Evolutionary conservation across 2,888 invertebrate genomes (phyloP).

Genomic region (Athalia circularis): DNA sequence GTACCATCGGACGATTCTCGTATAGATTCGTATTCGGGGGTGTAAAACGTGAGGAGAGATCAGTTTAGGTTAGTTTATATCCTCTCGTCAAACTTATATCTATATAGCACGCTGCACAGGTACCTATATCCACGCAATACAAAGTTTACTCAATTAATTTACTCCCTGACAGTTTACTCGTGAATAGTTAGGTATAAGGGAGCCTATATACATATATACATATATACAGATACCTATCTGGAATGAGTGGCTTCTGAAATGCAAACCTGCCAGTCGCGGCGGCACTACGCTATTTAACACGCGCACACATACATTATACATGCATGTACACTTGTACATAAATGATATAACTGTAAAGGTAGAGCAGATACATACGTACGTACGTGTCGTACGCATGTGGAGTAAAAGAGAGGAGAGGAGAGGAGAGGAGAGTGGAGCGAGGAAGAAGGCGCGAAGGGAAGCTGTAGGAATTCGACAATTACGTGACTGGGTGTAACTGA

Average conservation of each 20-base stretch:
- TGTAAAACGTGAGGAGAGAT: no score
- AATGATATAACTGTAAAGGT: background rate
- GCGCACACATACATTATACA: slow-evolving; percentile 2
- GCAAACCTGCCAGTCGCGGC: slow-evolving; percentile 42
- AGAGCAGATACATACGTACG: no score
- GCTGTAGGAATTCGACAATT: slow-evolving; percentile 70
- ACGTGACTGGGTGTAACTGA: slow-evolving; percentile 71
- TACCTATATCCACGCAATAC: slow-evolving; percentile 21
- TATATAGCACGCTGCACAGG: background rate
- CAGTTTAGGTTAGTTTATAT: no score
- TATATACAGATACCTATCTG: no score
- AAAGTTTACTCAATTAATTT: slow-evolving; percentile 46
- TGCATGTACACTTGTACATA: no score
- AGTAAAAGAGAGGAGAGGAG: slow-evolving; percentile 22
- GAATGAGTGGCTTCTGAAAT: slow-evolving; percentile 30
- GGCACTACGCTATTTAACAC: slow-evolving; percentile 21
- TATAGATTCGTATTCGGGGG: no score
- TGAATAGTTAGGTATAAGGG: slow-evolving; percentile 22
- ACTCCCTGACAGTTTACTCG: slow-evolving; percentile 41
- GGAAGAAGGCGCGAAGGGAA: slow-evolving; percentile 46
- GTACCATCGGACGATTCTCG: no score
- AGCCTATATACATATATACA: background rate
- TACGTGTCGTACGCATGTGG: no score
- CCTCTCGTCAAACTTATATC: slow-evolving; percentile 32
- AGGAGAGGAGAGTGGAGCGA: slow-evolving; percentile 44